Evolutionary conservation across 64 coral and sea anemone species (phyloP), one percentile per base, ranked within the genome.

Genomic region (Pocillopora damicornis): DNA sequence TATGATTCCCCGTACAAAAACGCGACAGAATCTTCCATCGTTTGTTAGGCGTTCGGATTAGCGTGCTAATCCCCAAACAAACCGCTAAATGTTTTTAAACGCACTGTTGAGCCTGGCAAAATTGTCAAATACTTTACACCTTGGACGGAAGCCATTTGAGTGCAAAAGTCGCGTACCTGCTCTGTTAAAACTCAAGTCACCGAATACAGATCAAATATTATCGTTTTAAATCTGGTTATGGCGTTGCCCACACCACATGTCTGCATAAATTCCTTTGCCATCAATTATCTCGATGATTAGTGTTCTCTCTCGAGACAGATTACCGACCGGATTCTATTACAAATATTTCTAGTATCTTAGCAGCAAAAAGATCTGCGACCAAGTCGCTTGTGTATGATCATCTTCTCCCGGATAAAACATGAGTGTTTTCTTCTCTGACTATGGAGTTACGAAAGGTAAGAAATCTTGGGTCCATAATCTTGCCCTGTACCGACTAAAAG

Each of bases 381-480:
- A 20, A 9, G 61, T 81, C n/a, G 17, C 25, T 34, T 23, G 79
- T 81, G 35, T 42, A 10, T 12, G 20, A 9, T 9, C 11, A 20
- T 45, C 10, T 62, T 63, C 17, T 37, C 15, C 4, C 20, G 16
- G n/a, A 15, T 6, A 85, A 85, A 85, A 3, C 37, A 85, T 85
- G 81, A 85, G 81, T 73, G 9, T 85, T 23, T 85, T 85, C n/a
- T 85, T 85, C 81, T 85, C 81, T 13, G 81, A 85, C 13, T 85
- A 36, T 25, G 64, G 81, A 37, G 9, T 73, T 23, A 57, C 38
- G 11, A 72, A 20, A 85, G 81, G 81, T 85, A 85, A 72, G 64
- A 36, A 14, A 25, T 73, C 15, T 9, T 85, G 13, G 12, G 65
- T 22, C 13, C 26, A 58, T 72, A 67, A 57, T 57, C 16, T 57